Conservation (phyloP, 2,797 vertebrate genomes). For the Neosilurus hyrtlii region DNA sequence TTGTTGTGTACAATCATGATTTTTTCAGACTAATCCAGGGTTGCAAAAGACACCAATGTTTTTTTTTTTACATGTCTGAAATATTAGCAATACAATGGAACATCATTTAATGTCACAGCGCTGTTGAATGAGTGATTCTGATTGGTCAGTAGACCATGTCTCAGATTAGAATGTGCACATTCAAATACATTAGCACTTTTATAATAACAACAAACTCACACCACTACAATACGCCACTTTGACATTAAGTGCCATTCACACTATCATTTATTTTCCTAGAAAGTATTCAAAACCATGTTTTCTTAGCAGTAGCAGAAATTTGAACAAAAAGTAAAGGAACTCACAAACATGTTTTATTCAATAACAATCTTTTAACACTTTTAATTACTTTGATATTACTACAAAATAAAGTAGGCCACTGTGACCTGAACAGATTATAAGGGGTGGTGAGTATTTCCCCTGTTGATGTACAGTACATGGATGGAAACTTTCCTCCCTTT, state of each 20-base stretch:
- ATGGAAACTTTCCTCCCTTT: conserved; percentile 28
- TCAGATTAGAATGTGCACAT: neutral
- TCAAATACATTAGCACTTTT: neutral
- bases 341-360: too few species aligned
- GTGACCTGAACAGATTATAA: neutral
- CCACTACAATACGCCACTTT: neutral
- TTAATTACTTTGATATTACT: neutral
- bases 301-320: neutral
- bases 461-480: neutral
- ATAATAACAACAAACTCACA: neutral
- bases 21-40: neutral
- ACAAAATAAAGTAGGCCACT: neutral
- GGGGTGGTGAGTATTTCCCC: conserved; percentile 10
- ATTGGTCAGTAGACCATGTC: neutral
- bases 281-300: neutral
- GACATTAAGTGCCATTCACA: neutral
- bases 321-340: neutral
- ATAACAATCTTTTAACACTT: neutral
- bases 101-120: too few species aligned
- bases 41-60: neutral
- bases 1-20: neutral
- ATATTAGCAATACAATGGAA: neutral
- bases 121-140: neutral
- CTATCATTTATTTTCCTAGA: neutral
- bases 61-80: neutral